Evolutionary conservation across 2,797 vertebrate genomes (phyloP).

Genomic region (Falco cherrug): DNA sequence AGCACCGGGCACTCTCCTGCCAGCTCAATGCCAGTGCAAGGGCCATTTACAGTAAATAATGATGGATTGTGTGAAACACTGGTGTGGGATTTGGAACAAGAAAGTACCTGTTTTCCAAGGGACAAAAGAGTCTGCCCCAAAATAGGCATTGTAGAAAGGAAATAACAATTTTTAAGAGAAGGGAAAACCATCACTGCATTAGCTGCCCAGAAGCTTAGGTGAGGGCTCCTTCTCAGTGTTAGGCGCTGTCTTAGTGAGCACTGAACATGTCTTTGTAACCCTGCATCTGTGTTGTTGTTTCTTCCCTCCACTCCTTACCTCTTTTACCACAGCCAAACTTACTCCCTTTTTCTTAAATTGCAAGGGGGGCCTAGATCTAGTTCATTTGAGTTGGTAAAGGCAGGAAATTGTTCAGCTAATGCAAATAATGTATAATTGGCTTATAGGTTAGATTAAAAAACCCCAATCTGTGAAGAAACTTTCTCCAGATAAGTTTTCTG

Average conservation of each 20-base stretch:
- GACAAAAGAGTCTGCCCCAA: background rate
- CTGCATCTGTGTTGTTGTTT: background rate
- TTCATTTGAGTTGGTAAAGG: background rate
- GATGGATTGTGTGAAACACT: background rate
- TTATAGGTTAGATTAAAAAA: background rate
- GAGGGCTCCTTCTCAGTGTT: fast-evolving
- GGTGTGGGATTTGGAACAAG: fast-evolving
- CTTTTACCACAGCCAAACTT: background rate
- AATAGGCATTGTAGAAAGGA: background rate
- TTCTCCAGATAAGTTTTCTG: background rate
- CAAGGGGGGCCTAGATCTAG: background rate
- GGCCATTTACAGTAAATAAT: background rate
- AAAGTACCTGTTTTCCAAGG: background rate
- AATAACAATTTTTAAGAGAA: background rate
- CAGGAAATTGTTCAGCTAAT: background rate
- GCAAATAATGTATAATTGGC: background rate
- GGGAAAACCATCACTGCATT: background rate
- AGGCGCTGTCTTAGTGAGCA: background rate
- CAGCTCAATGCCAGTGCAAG: fast-evolving
- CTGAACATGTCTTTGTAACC: background rate
- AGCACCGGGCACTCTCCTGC: fast-evolving
- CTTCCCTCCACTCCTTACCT: background rate
- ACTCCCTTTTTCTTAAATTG: background rate
- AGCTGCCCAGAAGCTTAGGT: fast-evolving
- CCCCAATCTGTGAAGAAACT: background rate